These are phyloP conservation scores for Harmothoe impar DNA, from an alignment of 2,888 invertebrate genomes.

Conservation along the genomic window DNA sequence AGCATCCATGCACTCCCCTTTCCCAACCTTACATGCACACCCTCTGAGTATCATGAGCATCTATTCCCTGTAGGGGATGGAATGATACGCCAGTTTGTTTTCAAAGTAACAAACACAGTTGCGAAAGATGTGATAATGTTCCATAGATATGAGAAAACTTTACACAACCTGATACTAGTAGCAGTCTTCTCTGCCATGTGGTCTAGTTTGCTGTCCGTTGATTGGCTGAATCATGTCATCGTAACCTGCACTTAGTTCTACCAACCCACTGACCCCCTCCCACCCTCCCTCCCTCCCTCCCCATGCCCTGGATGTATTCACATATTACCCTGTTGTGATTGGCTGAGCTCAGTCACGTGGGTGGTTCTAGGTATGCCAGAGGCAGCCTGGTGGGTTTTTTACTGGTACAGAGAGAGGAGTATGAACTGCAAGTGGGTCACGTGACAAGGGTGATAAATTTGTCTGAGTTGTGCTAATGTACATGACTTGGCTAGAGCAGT, in stretches of 20 bases:
- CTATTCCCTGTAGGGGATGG: too few relatives aligned
- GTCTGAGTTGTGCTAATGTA: background rate
- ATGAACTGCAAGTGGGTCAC: background rate
- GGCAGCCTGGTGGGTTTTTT: background rate
- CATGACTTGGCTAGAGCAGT: background rate
- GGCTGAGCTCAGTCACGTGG: background rate
- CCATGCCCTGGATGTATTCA: background rate
- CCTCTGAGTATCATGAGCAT: too few relatives aligned
- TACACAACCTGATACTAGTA: background rate
- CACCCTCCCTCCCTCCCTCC: background rate
- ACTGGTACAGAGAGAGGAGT: background rate
- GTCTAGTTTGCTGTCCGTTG: background rate
- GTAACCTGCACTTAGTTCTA: background rate
- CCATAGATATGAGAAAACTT: background rate
- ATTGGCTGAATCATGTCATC: background rate
- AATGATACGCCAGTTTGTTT: too few relatives aligned
- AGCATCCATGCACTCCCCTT: too few relatives aligned
- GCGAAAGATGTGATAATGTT: too few relatives aligned
- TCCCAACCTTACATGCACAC: too few relatives aligned
- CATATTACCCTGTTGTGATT: background rate
- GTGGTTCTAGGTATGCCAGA: background rate
- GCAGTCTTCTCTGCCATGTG: background rate
- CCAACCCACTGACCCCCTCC: background rate
- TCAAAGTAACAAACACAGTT: too few relatives aligned
- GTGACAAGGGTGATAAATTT: constrained; percentile 6